phyloP scores from a whole-genome alignment of 2,888 invertebrate genomes.

The Parnassius apollo region DNA sequence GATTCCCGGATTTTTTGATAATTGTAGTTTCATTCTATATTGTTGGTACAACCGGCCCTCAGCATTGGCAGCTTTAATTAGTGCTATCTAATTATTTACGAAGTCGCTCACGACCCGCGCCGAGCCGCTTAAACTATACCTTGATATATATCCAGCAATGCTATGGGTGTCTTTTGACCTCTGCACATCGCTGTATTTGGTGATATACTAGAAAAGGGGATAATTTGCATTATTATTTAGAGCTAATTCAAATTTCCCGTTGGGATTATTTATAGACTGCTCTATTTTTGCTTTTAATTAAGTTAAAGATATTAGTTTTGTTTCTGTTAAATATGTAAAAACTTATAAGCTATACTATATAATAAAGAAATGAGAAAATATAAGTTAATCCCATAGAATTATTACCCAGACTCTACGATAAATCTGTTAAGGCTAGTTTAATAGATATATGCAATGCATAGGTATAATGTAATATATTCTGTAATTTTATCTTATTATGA shows the following conservation, averaged over 20 bases:
- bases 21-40: neutral
- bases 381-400: too few relatives aligned
- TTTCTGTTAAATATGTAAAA: too few relatives aligned
- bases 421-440: too few relatives aligned
- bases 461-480: too few relatives aligned
- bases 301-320: neutral
- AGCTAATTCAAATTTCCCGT: neutral
- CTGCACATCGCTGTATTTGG: slow-evolving; percentile 35
- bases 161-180: slow-evolving; percentile 29
- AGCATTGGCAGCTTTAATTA: slow-evolving; percentile 61
- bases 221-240: slow-evolving; percentile 1
- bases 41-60: slow-evolving; percentile 30
- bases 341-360: too few relatives aligned
- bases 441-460: too few relatives aligned
- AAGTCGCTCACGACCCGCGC: slow-evolving; percentile 53
- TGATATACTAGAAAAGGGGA: slow-evolving; percentile 10
- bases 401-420: too few relatives aligned
- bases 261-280: neutral
- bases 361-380: too few relatives aligned
- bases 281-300: neutral
- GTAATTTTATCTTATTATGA: too few relatives aligned
- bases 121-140: slow-evolving; percentile 48
- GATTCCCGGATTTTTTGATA: too few relatives aligned
- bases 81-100: slow-evolving; percentile 71
- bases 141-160: slow-evolving; percentile 44